A percentile compares a stretch with the other conserved stretches of the same genome.
These are phyloP conservation scores for Sylvia borin DNA, from an alignment of 2,797 vertebrate species.

Conservation along the genomic window DNA sequence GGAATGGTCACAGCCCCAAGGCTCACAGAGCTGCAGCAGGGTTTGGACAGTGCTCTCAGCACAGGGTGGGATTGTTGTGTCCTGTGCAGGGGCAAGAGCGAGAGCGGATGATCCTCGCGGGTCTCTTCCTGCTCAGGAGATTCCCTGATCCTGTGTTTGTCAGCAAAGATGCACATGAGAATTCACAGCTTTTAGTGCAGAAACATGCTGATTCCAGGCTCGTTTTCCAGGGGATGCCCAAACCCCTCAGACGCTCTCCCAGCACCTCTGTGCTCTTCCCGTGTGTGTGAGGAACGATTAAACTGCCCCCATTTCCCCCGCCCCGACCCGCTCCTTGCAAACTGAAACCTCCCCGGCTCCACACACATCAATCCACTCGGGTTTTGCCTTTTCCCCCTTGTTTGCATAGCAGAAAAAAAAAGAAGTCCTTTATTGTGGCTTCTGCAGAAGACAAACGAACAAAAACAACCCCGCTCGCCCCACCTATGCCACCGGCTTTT, in stretches of 20 bases:
- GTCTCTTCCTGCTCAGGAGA: neutral
- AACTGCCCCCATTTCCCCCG: neutral
- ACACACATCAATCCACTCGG: neutral
- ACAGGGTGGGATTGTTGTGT: neutral
- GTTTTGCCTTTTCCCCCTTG: neutral
- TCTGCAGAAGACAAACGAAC: constrained; percentile 12
- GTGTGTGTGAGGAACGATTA: accelerated
- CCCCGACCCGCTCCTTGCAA: neutral
- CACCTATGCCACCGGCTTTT: neutral
- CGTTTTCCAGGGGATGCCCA: neutral
- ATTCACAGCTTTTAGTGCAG: neutral
- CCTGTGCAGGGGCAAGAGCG: neutral
- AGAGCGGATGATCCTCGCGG: neutral
- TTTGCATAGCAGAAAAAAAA: neutral
- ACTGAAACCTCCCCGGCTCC: neutral
- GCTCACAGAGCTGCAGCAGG: neutral
- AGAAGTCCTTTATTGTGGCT: constrained; percentile 25
- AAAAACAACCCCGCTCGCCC: constrained; percentile 24
- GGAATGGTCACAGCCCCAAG: neutral
- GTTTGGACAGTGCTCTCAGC: accelerated
- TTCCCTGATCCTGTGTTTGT: neutral
- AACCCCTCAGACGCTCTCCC: neutral
- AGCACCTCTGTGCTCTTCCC: neutral
- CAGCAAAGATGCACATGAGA: neutral
- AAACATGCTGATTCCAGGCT: accelerated